A percentile compares a stretch with the other conserved stretches of the same genome.
These are phyloP conservation scores for Colossoma macropomum DNA, from an alignment of 2,113 vertebrate species.

Conservation along the genomic window DNA sequence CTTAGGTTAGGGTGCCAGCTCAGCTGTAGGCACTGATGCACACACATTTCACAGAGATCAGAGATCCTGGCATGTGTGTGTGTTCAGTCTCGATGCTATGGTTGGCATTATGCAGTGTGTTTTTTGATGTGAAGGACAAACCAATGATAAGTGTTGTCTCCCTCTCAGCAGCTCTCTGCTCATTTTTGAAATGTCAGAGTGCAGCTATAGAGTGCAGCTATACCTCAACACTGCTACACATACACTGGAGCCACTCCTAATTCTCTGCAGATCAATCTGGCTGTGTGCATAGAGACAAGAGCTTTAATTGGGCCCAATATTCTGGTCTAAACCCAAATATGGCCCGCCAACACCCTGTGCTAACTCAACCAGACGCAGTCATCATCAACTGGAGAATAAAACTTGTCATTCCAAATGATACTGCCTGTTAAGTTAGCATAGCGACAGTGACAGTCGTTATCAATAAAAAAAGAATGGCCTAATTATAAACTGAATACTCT, in stretches of 20 bases:
- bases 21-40: background rate
- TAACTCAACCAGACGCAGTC: background rate
- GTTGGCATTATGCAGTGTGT: constrained; percentile 71
- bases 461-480: no score
- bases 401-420: background rate
- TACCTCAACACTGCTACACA: background rate
- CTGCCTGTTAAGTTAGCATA: no score
- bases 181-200: constrained; percentile 20
- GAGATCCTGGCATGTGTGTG: background rate
- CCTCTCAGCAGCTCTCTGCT: constrained; percentile 26
- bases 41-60: background rate
- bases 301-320: background rate
- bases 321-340: background rate
- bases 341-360: background rate
- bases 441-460: no score
- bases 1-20: background rate
- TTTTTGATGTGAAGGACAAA: constrained; percentile 74
- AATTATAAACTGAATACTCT: no score
- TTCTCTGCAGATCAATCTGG: background rate
- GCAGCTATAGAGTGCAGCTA: background rate
- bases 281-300: background rate
- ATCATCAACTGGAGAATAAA: background rate
- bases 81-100: constrained; percentile 69
- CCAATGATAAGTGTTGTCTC: constrained; percentile 59
- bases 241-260: background rate